Evolutionary conservation across 2,888 invertebrate genomes (phyloP).

Genomic region (Heptascelio sp.): DNA sequence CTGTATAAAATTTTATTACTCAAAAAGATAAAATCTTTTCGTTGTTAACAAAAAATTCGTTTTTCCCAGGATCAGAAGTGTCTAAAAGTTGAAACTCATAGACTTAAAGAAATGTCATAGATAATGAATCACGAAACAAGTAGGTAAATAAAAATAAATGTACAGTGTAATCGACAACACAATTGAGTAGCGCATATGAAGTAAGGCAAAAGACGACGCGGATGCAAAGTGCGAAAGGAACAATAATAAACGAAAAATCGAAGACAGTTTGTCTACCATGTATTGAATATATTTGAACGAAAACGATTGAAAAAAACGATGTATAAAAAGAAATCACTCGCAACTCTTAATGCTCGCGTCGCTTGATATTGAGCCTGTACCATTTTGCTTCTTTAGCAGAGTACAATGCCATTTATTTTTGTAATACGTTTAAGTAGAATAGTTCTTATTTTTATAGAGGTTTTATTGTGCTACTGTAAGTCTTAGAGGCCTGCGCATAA

Average conservation of each 20-base stretch:
- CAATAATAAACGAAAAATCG: constrained; percentile 58
- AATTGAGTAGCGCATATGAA: constrained; percentile 61
- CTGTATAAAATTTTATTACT: neutral
- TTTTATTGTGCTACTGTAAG: constrained; percentile 80
- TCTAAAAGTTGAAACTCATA: constrained; percentile 58
- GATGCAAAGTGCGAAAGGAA: constrained; percentile 68
- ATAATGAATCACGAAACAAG: constrained; percentile 41
- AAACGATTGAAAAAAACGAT: constrained; percentile 37
- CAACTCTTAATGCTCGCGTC: constrained; percentile 79
- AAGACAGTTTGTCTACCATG: constrained; percentile 28
- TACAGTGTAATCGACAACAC: constrained; percentile 65
- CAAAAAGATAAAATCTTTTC: neutral
- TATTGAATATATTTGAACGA: constrained; percentile 18
- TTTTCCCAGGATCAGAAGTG: constrained; percentile 41
- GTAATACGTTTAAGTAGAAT: constrained; percentile 84
- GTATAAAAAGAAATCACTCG: constrained; percentile 54
- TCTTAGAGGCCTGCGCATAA: constrained; percentile 84
- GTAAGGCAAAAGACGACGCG: constrained; percentile 67
- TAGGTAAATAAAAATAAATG: constrained; percentile 63
- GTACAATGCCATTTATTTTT: constrained; percentile 84
- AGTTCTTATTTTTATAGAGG: constrained; percentile 79
- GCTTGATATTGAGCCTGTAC: constrained; percentile 84
- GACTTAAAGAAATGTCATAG: constrained; percentile 47
- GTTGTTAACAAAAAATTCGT: constrained; percentile 12
- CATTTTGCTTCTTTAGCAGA: constrained; percentile 84